Conservation (phyloP, 2,113 vertebrate genomes). For the Nycticorax nycticorax region DNA sequence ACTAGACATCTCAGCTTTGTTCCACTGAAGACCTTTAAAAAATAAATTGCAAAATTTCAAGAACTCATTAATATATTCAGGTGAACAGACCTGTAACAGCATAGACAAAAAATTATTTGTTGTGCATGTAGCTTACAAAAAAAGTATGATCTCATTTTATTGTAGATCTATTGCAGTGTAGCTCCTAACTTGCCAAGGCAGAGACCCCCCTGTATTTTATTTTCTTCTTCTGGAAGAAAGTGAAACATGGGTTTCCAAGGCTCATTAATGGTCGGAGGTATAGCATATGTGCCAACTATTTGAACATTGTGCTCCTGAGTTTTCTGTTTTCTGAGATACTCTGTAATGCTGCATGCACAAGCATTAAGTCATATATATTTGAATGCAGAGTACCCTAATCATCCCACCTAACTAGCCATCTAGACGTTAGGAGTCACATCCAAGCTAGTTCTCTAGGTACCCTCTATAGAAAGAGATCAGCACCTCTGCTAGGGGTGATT, state of each 20-base stretch:
- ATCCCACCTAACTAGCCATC: not conserved
- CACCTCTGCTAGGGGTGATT: not conserved
- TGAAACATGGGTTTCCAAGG: not conserved
- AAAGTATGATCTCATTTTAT: not conserved
- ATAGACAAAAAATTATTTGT: not conserved
- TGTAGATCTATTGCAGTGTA: not conserved
- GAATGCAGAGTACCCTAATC: not conserved
- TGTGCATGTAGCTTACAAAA: not conserved
- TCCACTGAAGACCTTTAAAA: conserved; percentile 29
- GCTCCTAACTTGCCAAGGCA: not conserved
- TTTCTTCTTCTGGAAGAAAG: not conserved
- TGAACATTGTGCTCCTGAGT: not conserved
- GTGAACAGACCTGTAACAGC: not conserved
- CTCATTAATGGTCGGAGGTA: not conserved
- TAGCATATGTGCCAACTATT: not conserved
- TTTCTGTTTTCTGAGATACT: not conserved
- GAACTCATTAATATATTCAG: not conserved
- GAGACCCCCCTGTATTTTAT: not conserved
- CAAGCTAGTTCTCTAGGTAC: not conserved
- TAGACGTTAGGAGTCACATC: not conserved
- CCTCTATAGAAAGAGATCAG: not conserved
- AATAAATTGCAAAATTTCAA: not conserved
- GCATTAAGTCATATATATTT: not conserved
- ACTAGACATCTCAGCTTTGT: not conserved
- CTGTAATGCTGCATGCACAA: not conserved